Evolutionary conservation across 2,113 vertebrate species (phyloP).

Genomic region (Argyrosomus japonicus): DNA sequence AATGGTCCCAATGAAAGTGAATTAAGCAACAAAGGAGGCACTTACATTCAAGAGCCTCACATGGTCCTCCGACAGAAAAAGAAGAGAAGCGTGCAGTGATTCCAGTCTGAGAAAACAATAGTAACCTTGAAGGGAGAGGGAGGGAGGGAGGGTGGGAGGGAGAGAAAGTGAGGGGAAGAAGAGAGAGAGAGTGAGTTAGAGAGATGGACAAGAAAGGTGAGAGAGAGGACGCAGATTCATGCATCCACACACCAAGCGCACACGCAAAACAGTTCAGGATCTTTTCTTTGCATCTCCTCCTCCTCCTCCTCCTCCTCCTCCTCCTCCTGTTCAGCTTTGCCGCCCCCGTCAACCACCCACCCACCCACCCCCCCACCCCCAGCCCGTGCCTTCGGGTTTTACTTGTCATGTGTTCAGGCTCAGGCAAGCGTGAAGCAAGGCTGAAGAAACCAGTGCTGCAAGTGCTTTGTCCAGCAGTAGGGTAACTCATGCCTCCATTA

Average conservation of each 20-base stretch:
- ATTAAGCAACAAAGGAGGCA: slow-evolving; percentile 77
- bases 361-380: slow-evolving; percentile 14
- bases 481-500: slow-evolving; percentile 67
- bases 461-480: slow-evolving; percentile 72
- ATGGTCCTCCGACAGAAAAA: slow-evolving; percentile 74
- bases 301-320: slow-evolving; percentile 22
- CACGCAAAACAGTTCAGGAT: slow-evolving; percentile 71
- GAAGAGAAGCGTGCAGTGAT: slow-evolving; percentile 61
- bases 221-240: slow-evolving; percentile 41
- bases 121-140: slow-evolving; percentile 53
- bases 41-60: slow-evolving; percentile 78
- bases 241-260: slow-evolving; percentile 63
- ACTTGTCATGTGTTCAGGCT: slow-evolving; percentile 79
- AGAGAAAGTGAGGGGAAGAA: neutral
- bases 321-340: slow-evolving; percentile 21
- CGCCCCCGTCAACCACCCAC: neutral
- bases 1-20: slow-evolving; percentile 62
- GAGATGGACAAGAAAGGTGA: slow-evolving; percentile 41
- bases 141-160: slow-evolving; percentile 25
- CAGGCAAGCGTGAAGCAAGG: slow-evolving; percentile 76
- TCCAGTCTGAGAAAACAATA: slow-evolving; percentile 65
- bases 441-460: slow-evolving; percentile 58
- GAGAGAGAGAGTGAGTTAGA: slow-evolving; percentile 31
- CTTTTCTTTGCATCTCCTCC: slow-evolving; percentile 67
- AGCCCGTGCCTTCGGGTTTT: slow-evolving; percentile 64